phyloP scores from a whole-genome alignment of 2,888 invertebrate species.

The Sphaerophoria rueppellii region DNA sequence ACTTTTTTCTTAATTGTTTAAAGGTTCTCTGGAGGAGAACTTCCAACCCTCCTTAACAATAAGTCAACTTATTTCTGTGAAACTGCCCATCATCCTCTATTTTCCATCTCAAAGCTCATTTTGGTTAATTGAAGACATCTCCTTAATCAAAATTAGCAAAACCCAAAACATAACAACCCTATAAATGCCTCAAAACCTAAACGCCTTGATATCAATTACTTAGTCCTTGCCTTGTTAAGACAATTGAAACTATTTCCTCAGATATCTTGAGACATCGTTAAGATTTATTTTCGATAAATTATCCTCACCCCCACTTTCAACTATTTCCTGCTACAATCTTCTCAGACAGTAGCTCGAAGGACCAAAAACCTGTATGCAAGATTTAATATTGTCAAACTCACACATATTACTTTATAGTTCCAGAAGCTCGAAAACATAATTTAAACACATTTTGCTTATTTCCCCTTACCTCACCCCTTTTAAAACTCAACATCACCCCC shows the following conservation, averaged over 20 bases:
- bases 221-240: neutral
- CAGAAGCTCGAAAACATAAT: conserved; percentile 34
- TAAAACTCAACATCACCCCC: neutral
- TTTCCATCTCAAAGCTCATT: neutral
- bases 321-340: neutral
- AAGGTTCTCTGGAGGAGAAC: too few species aligned
- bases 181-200: neutral
- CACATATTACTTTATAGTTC: conserved; percentile 18
- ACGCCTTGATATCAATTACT: conserved; percentile 9
- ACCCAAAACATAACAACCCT: neutral
- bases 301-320: conserved; percentile 1
- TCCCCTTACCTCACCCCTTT: neutral
- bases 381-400: neutral
- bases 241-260: conserved; percentile 26
- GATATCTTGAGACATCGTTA: conserved; percentile 22
- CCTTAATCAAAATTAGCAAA: conserved; percentile 5
- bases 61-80: neutral
- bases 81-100: neutral
- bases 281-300: conserved; percentile 38
- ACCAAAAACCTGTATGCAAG: conserved; percentile 18
- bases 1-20: too few species aligned
- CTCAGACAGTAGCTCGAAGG: neutral
- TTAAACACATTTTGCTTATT: conserved; percentile 38
- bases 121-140: neutral
- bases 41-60: too few species aligned